Evolutionary conservation across 2,888 invertebrate genomes (phyloP).

Genomic region (Nemapogon koenigi): DNA sequence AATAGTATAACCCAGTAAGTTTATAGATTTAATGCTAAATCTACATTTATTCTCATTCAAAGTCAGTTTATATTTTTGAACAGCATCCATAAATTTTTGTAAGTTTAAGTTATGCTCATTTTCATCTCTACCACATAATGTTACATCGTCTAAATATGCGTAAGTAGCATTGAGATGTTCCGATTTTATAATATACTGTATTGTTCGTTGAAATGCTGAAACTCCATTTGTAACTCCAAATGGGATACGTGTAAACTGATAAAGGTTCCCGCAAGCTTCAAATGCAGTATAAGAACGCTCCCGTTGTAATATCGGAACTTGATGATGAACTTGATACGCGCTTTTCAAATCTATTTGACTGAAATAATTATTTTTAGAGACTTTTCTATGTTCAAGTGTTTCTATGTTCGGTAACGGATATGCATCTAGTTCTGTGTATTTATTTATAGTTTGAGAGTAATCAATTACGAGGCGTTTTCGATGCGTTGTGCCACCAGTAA

Average conservation of each 20-base stretch:
- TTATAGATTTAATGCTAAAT: not conserved
- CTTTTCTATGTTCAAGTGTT: not conserved
- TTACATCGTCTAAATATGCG: not conserved
- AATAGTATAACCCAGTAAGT: not conserved
- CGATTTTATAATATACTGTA: slow-evolving; percentile 1
- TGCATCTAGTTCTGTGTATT: slow-evolving; percentile 4
- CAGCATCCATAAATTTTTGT: not conserved
- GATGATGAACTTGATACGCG: not conserved
- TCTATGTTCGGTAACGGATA: slow-evolving; percentile 1
- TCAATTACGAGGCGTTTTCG: not conserved
- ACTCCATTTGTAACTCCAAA: slow-evolving; percentile 4
- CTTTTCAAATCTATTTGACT: not conserved
- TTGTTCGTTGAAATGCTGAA: slow-evolving; percentile 1
- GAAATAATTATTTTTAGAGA: not conserved
- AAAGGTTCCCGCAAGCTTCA: slow-evolving; percentile 1
- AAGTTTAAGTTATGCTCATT: not conserved
- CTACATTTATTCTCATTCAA: not conserved
- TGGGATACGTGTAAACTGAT: slow-evolving; percentile 5
- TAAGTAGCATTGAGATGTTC: not conserved
- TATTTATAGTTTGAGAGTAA: slow-evolving; percentile 5
- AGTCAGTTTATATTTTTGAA: not conserved
- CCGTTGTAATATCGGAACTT: not conserved
- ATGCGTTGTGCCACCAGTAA: not conserved
- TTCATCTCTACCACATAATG: not conserved
- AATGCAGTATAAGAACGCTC: slow-evolving; percentile 2